phyloP scores from a whole-genome alignment of 1,140 invertebrate genomes.

The Mesaphorura yosii region DNA sequence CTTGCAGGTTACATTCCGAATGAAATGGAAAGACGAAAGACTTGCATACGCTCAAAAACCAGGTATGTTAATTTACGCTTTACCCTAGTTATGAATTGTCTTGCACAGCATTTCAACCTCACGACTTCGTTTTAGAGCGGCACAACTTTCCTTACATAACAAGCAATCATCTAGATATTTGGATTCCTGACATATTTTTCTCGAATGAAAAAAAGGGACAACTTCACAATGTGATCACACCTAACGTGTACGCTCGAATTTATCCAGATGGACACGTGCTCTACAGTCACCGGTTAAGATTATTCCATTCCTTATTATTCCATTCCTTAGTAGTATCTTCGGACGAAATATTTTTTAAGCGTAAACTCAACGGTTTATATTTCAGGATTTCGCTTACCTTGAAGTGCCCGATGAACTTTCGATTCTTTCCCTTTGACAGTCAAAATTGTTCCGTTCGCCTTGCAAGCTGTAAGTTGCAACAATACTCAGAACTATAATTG shows the following conservation, averaged over 20 bases:
- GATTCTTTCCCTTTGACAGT: conserved; percentile 12
- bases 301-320: neutral
- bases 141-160: neutral
- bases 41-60: neutral
- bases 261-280: conserved; percentile 85
- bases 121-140: neutral
- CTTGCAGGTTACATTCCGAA: neutral
- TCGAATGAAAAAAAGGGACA: conserved; percentile 92
- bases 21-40: neutral
- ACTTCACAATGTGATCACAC: conserved; percentile 94
- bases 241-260: conserved; percentile 90
- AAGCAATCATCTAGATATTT: neutral
- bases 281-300: conserved; percentile 73
- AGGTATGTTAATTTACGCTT: neutral
- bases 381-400: conserved; percentile 12
- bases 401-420: conserved; percentile 13
- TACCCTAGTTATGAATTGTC: neutral
- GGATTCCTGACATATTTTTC: conserved; percentile 79
- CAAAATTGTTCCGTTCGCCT: conserved; percentile 12
- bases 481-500: neutral
- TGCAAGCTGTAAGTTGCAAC: conserved; percentile 13
- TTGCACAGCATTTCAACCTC: neutral
- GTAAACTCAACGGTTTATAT: neutral
- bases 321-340: too few species aligned
- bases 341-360: neutral